Conservation (phyloP, 2,888 invertebrate genomes). For the Tachina lurida region DNA sequence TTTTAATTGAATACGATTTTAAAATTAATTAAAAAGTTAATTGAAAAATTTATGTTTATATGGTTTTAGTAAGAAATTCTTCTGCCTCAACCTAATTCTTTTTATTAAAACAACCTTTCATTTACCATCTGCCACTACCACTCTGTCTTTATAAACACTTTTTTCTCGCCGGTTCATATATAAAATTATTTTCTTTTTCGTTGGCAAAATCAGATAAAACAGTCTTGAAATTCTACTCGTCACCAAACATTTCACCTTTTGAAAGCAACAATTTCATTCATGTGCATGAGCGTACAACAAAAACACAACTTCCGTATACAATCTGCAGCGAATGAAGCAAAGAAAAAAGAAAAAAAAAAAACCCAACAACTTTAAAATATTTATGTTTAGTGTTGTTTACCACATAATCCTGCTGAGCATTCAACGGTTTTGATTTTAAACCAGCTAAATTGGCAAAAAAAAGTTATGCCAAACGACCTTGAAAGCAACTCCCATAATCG, state of each 20-base stretch:
- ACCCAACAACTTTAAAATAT: slow-evolving; percentile 38
- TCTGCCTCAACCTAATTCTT: neutral
- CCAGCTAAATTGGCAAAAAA: slow-evolving; percentile 33
- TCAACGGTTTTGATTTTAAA: slow-evolving; percentile 19
- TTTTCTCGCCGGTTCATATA: neutral
- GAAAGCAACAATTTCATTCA: slow-evolving; percentile 55
- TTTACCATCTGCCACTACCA: slow-evolving; percentile 4
- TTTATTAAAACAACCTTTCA: neutral
- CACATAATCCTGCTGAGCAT: slow-evolving; percentile 48
- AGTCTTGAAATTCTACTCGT: slow-evolving; percentile 47
- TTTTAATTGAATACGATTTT: too few species aligned
- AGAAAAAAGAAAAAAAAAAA: neutral
- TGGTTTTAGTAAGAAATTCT: too few species aligned
- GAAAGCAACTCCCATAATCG: slow-evolving; percentile 61
- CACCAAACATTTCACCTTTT: slow-evolving; percentile 46
- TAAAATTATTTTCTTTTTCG: slow-evolving; percentile 37
- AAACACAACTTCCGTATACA: slow-evolving; percentile 44
- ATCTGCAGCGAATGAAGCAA: slow-evolving; percentile 16
- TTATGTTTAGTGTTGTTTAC: slow-evolving; percentile 20
- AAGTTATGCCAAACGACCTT: slow-evolving; percentile 46
- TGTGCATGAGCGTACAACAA: slow-evolving; percentile 27
- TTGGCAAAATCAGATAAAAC: slow-evolving; percentile 11
- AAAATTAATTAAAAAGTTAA: too few species aligned
- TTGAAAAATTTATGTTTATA: too few species aligned
- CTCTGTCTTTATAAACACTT: slow-evolving; percentile 33